Evolutionary conservation across 2,113 vertebrate genomes (phyloP).

Genomic region (Hippocampus zosterae): DNA sequence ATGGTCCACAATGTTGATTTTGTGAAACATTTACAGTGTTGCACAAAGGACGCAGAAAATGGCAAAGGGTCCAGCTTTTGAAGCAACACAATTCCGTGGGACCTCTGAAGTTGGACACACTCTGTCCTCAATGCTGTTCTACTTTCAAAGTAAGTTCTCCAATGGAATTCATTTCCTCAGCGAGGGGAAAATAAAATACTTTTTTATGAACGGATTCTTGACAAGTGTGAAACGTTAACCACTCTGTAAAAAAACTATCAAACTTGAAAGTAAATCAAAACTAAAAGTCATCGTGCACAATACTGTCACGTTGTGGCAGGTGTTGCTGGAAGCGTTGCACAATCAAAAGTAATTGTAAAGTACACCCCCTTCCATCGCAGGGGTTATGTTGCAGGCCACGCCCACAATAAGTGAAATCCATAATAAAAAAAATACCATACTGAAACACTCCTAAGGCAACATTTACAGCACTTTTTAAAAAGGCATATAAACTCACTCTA

Average conservation of each 20-base stretch:
- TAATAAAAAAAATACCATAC: no score
- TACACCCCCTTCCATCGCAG: no score
- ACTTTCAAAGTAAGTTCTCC: neutral
- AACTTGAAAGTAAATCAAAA: neutral
- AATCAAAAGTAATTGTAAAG: no score
- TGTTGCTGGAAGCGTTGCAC: no score
- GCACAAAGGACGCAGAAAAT: slow-evolving; percentile 1
- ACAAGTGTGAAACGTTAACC: neutral
- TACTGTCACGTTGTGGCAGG: no score
- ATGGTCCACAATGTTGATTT: neutral
- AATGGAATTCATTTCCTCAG: neutral
- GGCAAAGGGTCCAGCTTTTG: neutral
- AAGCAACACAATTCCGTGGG: neutral
- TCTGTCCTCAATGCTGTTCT: neutral
- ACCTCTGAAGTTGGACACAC: neutral
- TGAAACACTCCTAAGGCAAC: no score
- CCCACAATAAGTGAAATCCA: no score
- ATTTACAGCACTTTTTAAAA: no score
- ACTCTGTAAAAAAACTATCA: neutral
- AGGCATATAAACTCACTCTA: no score
- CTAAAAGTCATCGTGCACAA: neutral
- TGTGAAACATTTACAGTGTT: slow-evolving; percentile 6
- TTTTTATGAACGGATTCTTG: no score
- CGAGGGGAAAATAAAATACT: no score
- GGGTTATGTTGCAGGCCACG: no score